These are phyloP conservation scores for Cynodonichthys magdalenae DNA, from an alignment of 2,797 vertebrate genomes.

Conservation along the genomic window DNA sequence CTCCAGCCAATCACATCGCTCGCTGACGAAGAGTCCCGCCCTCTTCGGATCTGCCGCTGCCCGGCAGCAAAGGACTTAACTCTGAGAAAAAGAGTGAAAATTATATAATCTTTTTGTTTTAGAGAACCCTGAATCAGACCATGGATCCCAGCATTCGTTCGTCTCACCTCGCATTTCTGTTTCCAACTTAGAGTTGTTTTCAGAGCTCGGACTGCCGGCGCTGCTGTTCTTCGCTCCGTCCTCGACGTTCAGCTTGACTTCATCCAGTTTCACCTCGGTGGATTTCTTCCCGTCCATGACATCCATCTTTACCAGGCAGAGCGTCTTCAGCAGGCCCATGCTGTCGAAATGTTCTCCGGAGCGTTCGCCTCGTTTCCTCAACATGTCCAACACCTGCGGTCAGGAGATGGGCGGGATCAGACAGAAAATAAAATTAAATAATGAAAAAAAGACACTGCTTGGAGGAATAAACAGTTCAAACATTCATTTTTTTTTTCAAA, in stretches of 20 bases:
- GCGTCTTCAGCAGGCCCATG: slow-evolving; percentile 84
- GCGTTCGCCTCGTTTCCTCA: slow-evolving; percentile 75
- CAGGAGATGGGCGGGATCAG: neutral
- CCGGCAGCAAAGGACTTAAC: slow-evolving; percentile 59
- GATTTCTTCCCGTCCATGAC: slow-evolving; percentile 77
- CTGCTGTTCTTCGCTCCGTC: slow-evolving; percentile 1
- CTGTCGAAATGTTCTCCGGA: slow-evolving; percentile 79
- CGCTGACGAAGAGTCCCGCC: slow-evolving; percentile 79
- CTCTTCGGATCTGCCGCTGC: slow-evolving; percentile 34
- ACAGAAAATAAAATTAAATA: neutral
- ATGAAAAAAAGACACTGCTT: no score
- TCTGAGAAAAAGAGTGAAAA: slow-evolving; percentile 59
- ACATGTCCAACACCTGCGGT: slow-evolving; percentile 84
- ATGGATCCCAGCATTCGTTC: no score
- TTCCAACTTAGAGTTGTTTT: slow-evolving; percentile 12
- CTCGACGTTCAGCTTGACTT: accelerated
- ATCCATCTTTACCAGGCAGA: slow-evolving; percentile 88
- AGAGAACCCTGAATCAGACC: no score
- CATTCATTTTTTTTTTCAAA: no score
- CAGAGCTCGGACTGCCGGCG: neutral
- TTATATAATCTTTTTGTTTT: neutral
- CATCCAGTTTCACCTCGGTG: slow-evolving; percentile 15
- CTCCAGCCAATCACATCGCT: slow-evolving; percentile 65
- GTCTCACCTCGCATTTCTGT: slow-evolving; percentile 83
- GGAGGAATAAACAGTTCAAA: no score